phyloP scores from a whole-genome alignment of 2,888 invertebrate species.

The Malacosoma neustria region DNA sequence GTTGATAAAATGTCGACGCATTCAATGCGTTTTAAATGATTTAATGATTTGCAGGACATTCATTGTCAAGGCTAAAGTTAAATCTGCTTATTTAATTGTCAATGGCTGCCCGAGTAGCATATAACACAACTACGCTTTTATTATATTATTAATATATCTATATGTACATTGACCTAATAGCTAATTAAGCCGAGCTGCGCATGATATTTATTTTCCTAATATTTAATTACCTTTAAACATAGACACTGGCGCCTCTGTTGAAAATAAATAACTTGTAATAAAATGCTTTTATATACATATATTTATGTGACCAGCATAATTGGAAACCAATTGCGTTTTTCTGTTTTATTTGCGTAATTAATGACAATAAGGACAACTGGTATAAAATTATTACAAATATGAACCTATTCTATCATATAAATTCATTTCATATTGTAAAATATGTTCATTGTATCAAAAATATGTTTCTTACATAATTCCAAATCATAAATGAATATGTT shows the following conservation, averaged over 20 bases:
- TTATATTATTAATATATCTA: constrained; percentile 25
- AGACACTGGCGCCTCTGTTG: constrained; percentile 68
- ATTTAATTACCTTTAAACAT: constrained; percentile 70
- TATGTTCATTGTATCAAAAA: too few species aligned
- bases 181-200: constrained; percentile 49
- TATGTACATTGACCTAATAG: constrained; percentile 38
- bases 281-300: background rate
- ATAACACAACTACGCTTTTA: constrained; percentile 25
- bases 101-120: constrained; percentile 48
- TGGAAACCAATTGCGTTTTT: too few species aligned
- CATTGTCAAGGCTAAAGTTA: constrained; percentile 49
- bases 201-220: constrained; percentile 36
- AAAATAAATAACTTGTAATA: constrained; percentile 47
- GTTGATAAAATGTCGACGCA: constrained; percentile 21
- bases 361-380: too few species aligned
- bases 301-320: too few species aligned
- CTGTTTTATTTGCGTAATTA: too few species aligned
- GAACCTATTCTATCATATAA: too few species aligned
- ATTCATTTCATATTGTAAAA: too few species aligned
- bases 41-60: constrained; percentile 29
- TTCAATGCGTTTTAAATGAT: constrained; percentile 30
- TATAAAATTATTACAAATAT: too few species aligned
- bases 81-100: constrained; percentile 40
- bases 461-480: too few species aligned
- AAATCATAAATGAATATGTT: too few species aligned